These are phyloP conservation scores for Cyrtodaria siliqua DNA, from an alignment of 2,888 invertebrate genomes.

Conservation along the genomic window DNA sequence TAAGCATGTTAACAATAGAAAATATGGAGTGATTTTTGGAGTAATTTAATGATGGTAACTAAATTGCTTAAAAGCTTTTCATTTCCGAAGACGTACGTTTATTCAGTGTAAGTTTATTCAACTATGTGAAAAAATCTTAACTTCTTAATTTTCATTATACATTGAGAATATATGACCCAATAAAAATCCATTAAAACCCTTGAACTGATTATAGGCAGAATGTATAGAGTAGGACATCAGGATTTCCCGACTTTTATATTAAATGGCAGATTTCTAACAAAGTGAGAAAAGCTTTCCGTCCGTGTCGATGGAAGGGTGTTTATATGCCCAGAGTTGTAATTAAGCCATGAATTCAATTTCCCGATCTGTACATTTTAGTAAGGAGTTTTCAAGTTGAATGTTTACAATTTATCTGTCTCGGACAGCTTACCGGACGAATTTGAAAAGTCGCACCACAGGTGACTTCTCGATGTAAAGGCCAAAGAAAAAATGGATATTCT, in stretches of 20 bases:
- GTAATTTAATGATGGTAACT: slow-evolving; percentile 8
- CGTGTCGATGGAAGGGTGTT: slow-evolving; percentile 19
- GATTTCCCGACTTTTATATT: slow-evolving; percentile 4
- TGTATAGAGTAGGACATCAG: not conserved
- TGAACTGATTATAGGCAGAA: not conserved
- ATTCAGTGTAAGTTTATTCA: too few relatives aligned
- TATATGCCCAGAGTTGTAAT: slow-evolving; percentile 33
- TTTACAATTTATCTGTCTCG: slow-evolving; percentile 33
- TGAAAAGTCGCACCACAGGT: slow-evolving; percentile 9
- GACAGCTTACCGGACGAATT: not conserved
- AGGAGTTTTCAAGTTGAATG: slow-evolving; percentile 34
- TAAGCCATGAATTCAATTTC: slow-evolving; percentile 49
- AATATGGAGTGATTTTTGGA: slow-evolving; percentile 32
- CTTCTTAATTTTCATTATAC: slow-evolving; percentile 1
- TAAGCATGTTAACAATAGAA: slow-evolving; percentile 23
- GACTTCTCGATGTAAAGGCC: not conserved
- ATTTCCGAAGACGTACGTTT: too few relatives aligned
- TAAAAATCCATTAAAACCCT: slow-evolving; percentile 12
- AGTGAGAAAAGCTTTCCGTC: not conserved
- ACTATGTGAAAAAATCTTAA: not conserved
- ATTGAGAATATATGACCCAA: slow-evolving; percentile 17
- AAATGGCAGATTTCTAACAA: not conserved
- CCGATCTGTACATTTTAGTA: slow-evolving; percentile 18
- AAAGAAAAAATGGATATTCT: too few relatives aligned
- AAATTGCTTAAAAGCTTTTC: too few relatives aligned